A percentile compares a stretch with the other conserved stretches of the same genome.
Evolutionary conservation across 2,888 invertebrate species (phyloP).

Genomic region (Apotomis turbidana): DNA sequence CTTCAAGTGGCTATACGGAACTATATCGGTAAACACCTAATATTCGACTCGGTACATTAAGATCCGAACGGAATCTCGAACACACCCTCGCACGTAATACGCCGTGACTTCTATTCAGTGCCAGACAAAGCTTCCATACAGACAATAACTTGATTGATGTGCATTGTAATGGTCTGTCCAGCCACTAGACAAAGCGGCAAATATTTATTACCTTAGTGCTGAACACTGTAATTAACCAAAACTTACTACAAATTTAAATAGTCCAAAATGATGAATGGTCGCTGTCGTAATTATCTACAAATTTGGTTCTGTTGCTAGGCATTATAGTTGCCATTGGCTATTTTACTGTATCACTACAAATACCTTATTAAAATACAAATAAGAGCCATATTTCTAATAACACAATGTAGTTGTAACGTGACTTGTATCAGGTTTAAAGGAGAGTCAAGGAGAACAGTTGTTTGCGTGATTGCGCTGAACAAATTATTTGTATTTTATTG

Average conservation of each 20-base stretch:
- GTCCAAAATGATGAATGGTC: constrained; percentile 33
- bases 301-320: constrained; percentile 26
- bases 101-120: constrained; percentile 38
- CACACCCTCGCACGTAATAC: constrained; percentile 25
- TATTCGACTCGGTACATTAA: neutral
- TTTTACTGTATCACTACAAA: neutral
- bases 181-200: constrained; percentile 30
- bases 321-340: constrained; percentile 8
- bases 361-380: constrained; percentile 9
- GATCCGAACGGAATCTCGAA: neutral
- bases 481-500: constrained; percentile 20
- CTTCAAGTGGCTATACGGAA: neutral
- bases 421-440: constrained; percentile 20
- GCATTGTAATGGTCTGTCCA: constrained; percentile 38
- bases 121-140: constrained; percentile 33
- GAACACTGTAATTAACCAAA: constrained; percentile 37
- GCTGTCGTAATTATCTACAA: constrained; percentile 35
- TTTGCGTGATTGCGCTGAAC: constrained; percentile 15
- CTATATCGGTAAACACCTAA: neutral
- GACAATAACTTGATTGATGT: constrained; percentile 40
- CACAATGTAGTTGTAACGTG: constrained; percentile 1
- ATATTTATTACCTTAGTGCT: constrained; percentile 34
- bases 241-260: constrained; percentile 36
- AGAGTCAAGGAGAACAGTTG: constrained; percentile 34
- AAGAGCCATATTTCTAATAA: constrained; percentile 5